Evolutionary conservation across 2,888 invertebrate genomes (phyloP).

Genomic region (Caenorhabditis uteleia): DNA sequence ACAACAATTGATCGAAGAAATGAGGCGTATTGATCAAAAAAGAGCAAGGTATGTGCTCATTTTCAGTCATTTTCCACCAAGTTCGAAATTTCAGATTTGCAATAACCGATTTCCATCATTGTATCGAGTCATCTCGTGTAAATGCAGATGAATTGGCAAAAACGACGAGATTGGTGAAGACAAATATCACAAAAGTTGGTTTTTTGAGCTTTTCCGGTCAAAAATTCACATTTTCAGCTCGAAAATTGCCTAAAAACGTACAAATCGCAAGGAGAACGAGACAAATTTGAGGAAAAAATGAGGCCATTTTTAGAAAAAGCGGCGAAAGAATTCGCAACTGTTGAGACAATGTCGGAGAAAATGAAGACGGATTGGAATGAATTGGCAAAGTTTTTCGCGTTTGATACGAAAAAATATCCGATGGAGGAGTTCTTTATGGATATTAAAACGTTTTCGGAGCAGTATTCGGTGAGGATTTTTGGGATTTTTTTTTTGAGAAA

Average conservation of each 20-base stretch:
- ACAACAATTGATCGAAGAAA: constrained; percentile 73
- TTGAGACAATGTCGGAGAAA: constrained; percentile 89
- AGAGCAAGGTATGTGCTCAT: constrained; percentile 16
- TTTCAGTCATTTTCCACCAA: not conserved
- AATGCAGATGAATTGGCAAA: constrained; percentile 72
- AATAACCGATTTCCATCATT: constrained; percentile 81
- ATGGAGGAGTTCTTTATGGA: constrained; percentile 95
- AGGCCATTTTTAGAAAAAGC: constrained; percentile 84
- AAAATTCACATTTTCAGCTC: too few species aligned
- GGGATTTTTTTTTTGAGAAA: too few species aligned
- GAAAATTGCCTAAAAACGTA: constrained; percentile 89
- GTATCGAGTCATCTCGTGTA: constrained; percentile 82
- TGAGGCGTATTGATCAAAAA: constrained; percentile 72
- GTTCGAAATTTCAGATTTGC: constrained; percentile 42
- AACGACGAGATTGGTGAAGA: constrained; percentile 63
- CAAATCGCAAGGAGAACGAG: constrained; percentile 78
- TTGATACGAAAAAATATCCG: constrained; percentile 89
- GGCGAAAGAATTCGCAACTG: constrained; percentile 83
- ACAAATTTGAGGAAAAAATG: constrained; percentile 85
- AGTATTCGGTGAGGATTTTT: constrained; percentile 77
- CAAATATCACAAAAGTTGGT: constrained; percentile 45
- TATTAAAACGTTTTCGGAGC: constrained; percentile 90
- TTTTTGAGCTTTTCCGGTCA: too few species aligned
- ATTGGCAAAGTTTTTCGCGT: constrained; percentile 86
- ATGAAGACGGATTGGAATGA: constrained; percentile 86